Conservation (phyloP, 2,797 vertebrate genomes). For the Calcarius lapponicus region DNA sequence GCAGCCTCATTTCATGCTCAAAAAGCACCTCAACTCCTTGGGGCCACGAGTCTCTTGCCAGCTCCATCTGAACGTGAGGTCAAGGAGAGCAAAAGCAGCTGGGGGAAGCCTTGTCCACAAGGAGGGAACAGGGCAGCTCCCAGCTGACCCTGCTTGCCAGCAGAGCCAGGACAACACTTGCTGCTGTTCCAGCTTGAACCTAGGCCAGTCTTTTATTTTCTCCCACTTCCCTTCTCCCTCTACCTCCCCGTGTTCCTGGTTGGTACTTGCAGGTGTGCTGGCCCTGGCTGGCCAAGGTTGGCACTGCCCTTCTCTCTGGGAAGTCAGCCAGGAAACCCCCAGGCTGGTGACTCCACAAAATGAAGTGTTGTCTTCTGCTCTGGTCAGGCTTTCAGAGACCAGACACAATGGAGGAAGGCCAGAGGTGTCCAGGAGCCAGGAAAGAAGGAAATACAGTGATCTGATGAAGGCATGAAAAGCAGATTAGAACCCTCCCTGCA, state of each 20-base stretch:
- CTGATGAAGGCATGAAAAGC: not conserved
- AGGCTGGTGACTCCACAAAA: not conserved
- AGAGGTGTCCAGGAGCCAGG: not conserved
- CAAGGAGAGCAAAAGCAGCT: not conserved
- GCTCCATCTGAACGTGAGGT: not conserved
- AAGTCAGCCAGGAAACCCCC: not conserved
- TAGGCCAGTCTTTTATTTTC: not conserved
- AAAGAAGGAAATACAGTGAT: not conserved
- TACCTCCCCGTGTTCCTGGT: not conserved
- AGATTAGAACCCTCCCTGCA: not conserved
- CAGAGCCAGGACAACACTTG: not conserved
- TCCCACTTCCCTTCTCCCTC: not conserved
- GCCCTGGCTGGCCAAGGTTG: not conserved
- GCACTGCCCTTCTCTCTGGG: not conserved
- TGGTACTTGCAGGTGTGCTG: not conserved
- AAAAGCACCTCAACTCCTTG: not conserved
- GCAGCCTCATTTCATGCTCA: not conserved
- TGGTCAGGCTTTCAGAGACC: not conserved
- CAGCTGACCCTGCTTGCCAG: not conserved
- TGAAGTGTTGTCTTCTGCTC: not conserved
- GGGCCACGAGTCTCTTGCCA: not conserved
- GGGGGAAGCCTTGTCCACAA: not conserved
- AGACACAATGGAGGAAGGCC: not conserved
- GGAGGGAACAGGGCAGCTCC: not conserved
- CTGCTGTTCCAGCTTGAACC: not conserved